Percentiles rank a stretch among this genome's conserved stretches.
These are phyloP conservation scores for Nothobranchius furzeri DNA, from an alignment of 2,113 vertebrate species.

Conservation along the genomic window DNA sequence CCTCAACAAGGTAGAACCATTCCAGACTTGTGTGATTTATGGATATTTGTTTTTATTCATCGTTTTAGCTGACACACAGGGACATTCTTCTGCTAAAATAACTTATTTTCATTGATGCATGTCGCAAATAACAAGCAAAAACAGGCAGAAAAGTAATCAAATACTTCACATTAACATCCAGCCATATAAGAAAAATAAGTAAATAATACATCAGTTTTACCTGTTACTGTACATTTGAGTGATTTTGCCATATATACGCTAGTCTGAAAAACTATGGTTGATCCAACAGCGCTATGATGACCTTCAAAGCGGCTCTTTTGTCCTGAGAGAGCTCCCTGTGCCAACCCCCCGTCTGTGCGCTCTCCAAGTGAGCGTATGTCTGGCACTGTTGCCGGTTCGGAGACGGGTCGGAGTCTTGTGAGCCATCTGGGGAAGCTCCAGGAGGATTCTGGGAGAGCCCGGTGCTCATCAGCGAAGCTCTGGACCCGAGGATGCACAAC, in stretches of 20 bases:
- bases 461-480: constrained; percentile 49
- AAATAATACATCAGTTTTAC: no score
- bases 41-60: no score
- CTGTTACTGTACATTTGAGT: not conserved
- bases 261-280: constrained; percentile 48
- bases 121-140: no score
- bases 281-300: constrained; percentile 64
- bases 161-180: no score
- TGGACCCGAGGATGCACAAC: constrained; percentile 46
- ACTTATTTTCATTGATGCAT: no score
- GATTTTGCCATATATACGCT: constrained; percentile 4
- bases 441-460: constrained; percentile 67
- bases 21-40: no score
- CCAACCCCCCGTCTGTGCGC: constrained; percentile 73
- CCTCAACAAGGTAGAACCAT: no score
- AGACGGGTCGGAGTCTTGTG: constrained; percentile 66
- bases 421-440: constrained; percentile 83
- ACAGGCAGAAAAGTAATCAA: no score
- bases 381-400: constrained; percentile 67
- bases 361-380: constrained; percentile 47
- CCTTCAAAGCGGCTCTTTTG: constrained; percentile 77
- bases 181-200: no score
- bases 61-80: no score
- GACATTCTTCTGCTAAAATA: no score
- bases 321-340: constrained; percentile 64